Evolutionary conservation across 2,797 vertebrate genomes (phyloP).

Genomic region (Eulemur coronatus): DNA sequence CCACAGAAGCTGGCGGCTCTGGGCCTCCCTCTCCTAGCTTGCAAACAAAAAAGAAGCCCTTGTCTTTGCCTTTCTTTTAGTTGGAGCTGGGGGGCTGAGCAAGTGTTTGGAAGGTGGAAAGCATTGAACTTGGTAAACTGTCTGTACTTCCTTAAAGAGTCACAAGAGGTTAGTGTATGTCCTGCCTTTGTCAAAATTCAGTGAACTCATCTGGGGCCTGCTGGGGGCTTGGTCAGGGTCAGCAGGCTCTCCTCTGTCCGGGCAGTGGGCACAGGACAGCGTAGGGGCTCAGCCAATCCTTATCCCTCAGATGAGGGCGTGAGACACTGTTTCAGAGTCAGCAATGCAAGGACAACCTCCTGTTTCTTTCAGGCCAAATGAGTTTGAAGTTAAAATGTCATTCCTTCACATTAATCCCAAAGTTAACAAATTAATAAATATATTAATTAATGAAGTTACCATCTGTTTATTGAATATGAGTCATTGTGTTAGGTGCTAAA

Average conservation of each 20-base stretch:
- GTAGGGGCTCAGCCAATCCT: not conserved
- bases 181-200: not conserved
- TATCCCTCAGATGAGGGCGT: not conserved
- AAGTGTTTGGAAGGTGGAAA: not conserved
- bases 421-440: constrained; percentile 62
- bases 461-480: constrained; percentile 63
- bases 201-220: not conserved
- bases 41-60: not conserved
- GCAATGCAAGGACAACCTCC: not conserved
- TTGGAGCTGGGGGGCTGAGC: not conserved
- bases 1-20: not conserved
- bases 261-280: not conserved
- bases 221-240: not conserved
- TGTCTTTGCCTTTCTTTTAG: not conserved
- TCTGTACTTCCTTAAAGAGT: not conserved
- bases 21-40: not conserved
- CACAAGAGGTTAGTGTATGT: not conserved
- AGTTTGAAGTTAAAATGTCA: constrained; percentile 55
- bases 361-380: constrained; percentile 32
- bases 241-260: not conserved
- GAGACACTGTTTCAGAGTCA: not conserved
- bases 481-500: constrained; percentile 61
- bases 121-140: not conserved
- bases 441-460: constrained; percentile 62
- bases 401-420: constrained; percentile 43